Evolutionary conservation across 2,113 vertebrate genomes (phyloP), one percentile per base, ranked within the genome.

Genomic region (Ophiodon elongatus): DNA sequence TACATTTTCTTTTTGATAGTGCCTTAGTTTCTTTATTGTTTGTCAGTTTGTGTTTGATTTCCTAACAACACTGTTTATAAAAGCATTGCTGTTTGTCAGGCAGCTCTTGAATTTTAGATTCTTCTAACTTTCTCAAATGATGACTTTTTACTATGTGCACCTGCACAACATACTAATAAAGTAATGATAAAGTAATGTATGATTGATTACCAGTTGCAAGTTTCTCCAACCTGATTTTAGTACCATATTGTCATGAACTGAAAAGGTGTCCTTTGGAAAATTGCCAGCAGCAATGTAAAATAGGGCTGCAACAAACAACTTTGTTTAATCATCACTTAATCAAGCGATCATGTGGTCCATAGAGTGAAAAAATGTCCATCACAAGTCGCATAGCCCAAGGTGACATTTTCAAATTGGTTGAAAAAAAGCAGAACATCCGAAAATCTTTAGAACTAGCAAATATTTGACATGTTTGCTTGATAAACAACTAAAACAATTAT

Each of bases 301-400:
- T 31, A 19, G 14, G 27, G 6, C 57, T 17, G 60, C 31, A 63
- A 21, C 29, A 21, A 39, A 39, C 33, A 64, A 43, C 8, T 43
- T 27, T 17, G 27, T 66, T 8, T 27, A 43, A 27, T 66, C 37
- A 43, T 43, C 6, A 3, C 14, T 17, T 66, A 4, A 43, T 43
- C 37, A 66, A 66, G 37, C 14, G 41, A 66, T 66, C 23, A 41
- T 41, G 64, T 66, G 14, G n/a, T 73, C 70, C 15, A 29, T 43
- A 45, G 25, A 27, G 8, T 43, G 65, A 43, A 29, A 45, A 67
- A 67, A 8, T 23, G 59, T 7, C 59, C 17, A 35, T 35, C 59
- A 62, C 29, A 62, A 4, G 29, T 19, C 29, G 33, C 3, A 35
- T 8, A 35, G 59, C 31, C 56, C 15, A 10, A 59, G 60, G 60